Percentiles rank a stretch among this genome's conserved stretches.
Evolutionary conservation across 2,888 invertebrate genomes (phyloP).

Genomic region (Exephanes ischioxanthus): DNA sequence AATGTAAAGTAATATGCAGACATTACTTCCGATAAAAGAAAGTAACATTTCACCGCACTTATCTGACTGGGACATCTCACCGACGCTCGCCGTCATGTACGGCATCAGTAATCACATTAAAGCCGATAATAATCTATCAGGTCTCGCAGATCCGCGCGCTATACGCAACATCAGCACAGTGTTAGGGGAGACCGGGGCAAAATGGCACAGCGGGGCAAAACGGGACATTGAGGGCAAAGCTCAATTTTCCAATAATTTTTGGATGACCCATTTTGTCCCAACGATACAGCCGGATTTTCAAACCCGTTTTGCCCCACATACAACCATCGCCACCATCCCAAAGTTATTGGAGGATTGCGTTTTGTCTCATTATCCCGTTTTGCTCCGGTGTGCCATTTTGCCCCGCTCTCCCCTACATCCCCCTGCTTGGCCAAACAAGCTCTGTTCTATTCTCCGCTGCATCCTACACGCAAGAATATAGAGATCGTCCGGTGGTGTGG

Average conservation of each 20-base stretch:
- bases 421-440: slow-evolving; percentile 11
- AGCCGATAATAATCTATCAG: slow-evolving; percentile 36
- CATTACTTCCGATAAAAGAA: neutral
- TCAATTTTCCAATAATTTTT: too few species aligned
- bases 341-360: too few species aligned
- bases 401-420: too few species aligned
- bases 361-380: too few species aligned
- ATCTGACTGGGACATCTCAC: neutral
- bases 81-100: neutral
- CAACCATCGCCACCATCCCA: too few species aligned
- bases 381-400: too few species aligned
- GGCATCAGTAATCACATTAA: slow-evolving; percentile 28
- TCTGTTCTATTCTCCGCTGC: slow-evolving; percentile 5
- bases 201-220: too few species aligned
- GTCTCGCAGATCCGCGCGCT: neutral
- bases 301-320: too few species aligned
- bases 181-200: too few species aligned
- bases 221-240: too few species aligned
- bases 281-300: too few species aligned
- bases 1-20: neutral
- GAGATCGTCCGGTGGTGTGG: slow-evolving; percentile 30
- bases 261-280: too few species aligned
- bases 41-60: neutral
- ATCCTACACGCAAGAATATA: slow-evolving; percentile 34
- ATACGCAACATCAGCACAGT: neutral